These are phyloP conservation scores for Argyresthia albistria DNA, from an alignment of 2,888 invertebrate genomes.

Conservation along the genomic window DNA sequence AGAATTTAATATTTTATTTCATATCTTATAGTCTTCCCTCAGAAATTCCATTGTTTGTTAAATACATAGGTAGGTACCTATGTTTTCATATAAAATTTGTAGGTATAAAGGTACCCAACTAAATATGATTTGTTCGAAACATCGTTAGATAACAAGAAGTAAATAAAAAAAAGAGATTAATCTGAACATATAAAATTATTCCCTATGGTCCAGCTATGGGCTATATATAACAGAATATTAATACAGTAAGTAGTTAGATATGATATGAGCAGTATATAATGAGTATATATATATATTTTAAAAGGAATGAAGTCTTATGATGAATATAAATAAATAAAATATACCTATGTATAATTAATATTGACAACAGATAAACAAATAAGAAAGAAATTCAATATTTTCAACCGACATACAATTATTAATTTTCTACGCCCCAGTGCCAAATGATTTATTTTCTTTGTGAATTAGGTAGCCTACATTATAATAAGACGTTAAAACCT, in stretches of 20 bases:
- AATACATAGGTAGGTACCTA: too few relatives aligned
- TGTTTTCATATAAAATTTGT: too few relatives aligned
- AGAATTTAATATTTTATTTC: slow-evolving; percentile 16
- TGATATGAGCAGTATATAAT: not conserved
- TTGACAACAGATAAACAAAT: too few relatives aligned
- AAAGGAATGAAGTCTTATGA: not conserved
- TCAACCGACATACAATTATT: too few relatives aligned
- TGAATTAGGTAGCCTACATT: too few relatives aligned
- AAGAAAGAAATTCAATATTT: too few relatives aligned
- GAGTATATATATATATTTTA: not conserved
- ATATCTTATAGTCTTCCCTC: not conserved
- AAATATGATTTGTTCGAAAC: not conserved
- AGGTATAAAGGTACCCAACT: too few relatives aligned
- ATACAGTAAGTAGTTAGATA: not conserved
- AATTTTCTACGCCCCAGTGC: too few relatives aligned
- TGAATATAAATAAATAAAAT: not conserved
- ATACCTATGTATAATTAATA: not conserved
- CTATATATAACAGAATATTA: not conserved
- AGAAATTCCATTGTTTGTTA: not conserved
- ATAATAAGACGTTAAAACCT: too few relatives aligned
- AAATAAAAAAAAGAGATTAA: slow-evolving; percentile 11
- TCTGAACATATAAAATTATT: slow-evolving; percentile 10
- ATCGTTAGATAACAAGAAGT: not conserved
- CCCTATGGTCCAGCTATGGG: not conserved
- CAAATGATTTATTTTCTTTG: too few relatives aligned